A percentile compares a stretch with the other conserved stretches of the same genome.
Evolutionary conservation across 2,888 invertebrate genomes (phyloP).

Genomic region (Dromius quadrimaculatus): DNA sequence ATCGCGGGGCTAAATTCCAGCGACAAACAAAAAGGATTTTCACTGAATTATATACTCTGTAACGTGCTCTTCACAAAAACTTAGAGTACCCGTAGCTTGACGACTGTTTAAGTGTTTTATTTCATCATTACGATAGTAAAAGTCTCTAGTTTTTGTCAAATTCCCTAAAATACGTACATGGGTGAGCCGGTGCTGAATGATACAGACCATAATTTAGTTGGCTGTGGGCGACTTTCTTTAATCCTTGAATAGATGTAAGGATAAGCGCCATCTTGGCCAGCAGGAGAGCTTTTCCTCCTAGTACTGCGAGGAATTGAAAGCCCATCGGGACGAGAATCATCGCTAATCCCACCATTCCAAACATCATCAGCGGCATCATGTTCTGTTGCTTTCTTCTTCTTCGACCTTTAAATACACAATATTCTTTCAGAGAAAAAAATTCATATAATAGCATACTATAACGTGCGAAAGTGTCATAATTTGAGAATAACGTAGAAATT

Average conservation of each 20-base stretch:
- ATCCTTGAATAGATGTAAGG: constrained; percentile 82
- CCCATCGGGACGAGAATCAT: constrained; percentile 85
- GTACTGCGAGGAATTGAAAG: constrained; percentile 84
- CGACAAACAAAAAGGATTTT: too few species aligned
- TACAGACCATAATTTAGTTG: constrained; percentile 83
- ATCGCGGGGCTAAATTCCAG: too few species aligned
- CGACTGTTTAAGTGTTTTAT: too few species aligned
- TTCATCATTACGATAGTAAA: too few species aligned
- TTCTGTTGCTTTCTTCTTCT: constrained; percentile 74
- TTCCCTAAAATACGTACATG: constrained; percentile 54
- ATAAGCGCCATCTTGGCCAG: constrained; percentile 86
- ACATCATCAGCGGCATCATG: constrained; percentile 83
- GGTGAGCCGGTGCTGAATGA: constrained; percentile 68
- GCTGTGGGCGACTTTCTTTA: constrained; percentile 82
- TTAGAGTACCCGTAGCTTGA: too few species aligned
- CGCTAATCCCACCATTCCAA: constrained; percentile 81
- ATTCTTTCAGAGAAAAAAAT: not conserved
- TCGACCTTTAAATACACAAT: constrained; percentile 59
- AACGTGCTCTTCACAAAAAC: too few species aligned
- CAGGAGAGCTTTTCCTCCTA: constrained; percentile 84
- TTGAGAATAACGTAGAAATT: too few species aligned
- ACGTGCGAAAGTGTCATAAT: too few species aligned
- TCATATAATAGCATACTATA: not conserved
- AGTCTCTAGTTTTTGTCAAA: not conserved
- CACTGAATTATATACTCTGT: too few species aligned